Evolutionary conservation across 2,113 vertebrate species (phyloP).

Genomic region (Siphamia tubifer): DNA sequence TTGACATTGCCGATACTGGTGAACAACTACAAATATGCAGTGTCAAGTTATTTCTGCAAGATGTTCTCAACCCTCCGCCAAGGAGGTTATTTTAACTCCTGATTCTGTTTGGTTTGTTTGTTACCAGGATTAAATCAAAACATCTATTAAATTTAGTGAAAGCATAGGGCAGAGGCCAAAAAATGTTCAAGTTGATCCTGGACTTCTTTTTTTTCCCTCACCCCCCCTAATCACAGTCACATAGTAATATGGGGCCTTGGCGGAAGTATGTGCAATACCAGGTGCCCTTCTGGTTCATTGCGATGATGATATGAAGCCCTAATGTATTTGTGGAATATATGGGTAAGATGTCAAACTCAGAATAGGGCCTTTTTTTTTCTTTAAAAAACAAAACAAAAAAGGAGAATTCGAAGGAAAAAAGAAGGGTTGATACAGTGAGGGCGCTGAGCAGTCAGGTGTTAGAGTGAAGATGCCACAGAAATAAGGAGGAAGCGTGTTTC

Average conservation of each 20-base stretch:
- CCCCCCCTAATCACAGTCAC: too few relatives aligned
- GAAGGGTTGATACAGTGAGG: constrained; percentile 28
- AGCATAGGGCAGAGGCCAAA: too few relatives aligned
- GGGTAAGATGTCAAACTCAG: constrained; percentile 54
- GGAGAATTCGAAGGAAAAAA: constrained; percentile 17
- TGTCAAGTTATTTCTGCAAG: background rate
- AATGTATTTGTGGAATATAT: background rate
- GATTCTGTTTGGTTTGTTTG: too few relatives aligned
- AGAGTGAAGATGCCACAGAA: constrained; percentile 44
- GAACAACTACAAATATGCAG: background rate
- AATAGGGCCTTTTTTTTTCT: constrained; percentile 61
- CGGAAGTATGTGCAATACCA: background rate
- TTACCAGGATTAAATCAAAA: too few relatives aligned
- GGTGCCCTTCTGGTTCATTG: background rate
- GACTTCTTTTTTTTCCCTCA: too few relatives aligned
- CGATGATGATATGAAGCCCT: background rate
- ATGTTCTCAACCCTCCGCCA: too few relatives aligned
- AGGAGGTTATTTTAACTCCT: too few relatives aligned
- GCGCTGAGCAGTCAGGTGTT: constrained; percentile 46
- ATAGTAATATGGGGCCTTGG: too few relatives aligned
- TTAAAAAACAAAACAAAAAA: background rate
- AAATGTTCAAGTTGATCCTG: too few relatives aligned
- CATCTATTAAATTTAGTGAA: too few relatives aligned
- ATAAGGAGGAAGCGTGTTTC: constrained; percentile 7
- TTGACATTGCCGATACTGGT: constrained; percentile 2